Percentiles rank a stretch among this genome's conserved stretches.
Conservation (phyloP, 2,888 invertebrate genomes). For the Myathropa florea region DNA sequence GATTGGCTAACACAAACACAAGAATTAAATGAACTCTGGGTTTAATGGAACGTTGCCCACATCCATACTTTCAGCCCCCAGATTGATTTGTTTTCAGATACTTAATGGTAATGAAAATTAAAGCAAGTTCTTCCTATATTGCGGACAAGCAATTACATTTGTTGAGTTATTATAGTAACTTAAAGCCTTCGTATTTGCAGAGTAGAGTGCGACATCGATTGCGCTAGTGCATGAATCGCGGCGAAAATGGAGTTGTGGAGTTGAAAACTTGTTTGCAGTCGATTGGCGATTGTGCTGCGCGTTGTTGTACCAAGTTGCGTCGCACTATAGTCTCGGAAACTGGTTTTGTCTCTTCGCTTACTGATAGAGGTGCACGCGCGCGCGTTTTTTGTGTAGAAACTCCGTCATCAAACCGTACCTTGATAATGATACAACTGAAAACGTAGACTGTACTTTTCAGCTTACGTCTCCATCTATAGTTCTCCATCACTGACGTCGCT, state of each 20-base stretch:
- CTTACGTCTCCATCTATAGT: slow-evolving; percentile 50
- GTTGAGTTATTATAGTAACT: slow-evolving; percentile 17
- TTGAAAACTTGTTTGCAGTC: slow-evolving; percentile 58
- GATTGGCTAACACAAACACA: neutral
- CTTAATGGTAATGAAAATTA: slow-evolving; percentile 6
- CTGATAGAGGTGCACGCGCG: slow-evolving; percentile 36
- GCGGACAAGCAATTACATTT: slow-evolving; percentile 28
- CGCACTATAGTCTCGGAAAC: slow-evolving; percentile 49
- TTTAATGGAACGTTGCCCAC: slow-evolving; percentile 64
- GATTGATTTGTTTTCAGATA: slow-evolving; percentile 60
- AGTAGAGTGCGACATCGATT: slow-evolving; percentile 63
- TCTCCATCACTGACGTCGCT: slow-evolving; percentile 32
- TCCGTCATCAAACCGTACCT: slow-evolving; percentile 45
- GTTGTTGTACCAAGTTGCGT: slow-evolving; percentile 16
- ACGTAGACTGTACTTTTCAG: slow-evolving; percentile 69
- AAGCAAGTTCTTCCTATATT: slow-evolving; percentile 19
- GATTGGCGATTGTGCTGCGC: slow-evolving; percentile 31
- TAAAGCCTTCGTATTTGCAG: slow-evolving; percentile 45
- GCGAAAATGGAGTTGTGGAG: slow-evolving; percentile 38
- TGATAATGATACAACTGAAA: slow-evolving; percentile 59
- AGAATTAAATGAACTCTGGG: slow-evolving; percentile 48
- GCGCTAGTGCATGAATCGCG: slow-evolving; percentile 66
- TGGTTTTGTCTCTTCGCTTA: slow-evolving; percentile 53
- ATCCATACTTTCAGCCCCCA: slow-evolving; percentile 42
- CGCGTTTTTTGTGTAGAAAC: slow-evolving; percentile 40